Base-by-base conservation (phyloP, 2,888 invertebrate species). In the Nomada fucata region DNA sequence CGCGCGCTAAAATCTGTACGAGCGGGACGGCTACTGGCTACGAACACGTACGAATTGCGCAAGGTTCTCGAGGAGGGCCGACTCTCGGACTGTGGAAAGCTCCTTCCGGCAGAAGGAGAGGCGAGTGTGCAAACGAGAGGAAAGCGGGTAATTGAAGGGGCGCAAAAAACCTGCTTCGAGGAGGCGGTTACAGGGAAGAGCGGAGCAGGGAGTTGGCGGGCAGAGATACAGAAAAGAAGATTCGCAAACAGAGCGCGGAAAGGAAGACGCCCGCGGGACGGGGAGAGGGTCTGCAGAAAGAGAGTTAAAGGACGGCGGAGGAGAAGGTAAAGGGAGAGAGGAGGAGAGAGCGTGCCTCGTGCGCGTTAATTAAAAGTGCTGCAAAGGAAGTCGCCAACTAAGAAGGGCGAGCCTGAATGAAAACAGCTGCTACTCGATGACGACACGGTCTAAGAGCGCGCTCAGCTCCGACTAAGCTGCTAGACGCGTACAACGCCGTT, bases 401-500 rank as follows among this genome's bases (percentile, higher is more conserved):
- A 91, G 91, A 91, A 91, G 90, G 90, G 91, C 89, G 89, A 91
- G 89, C 89, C 87, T 93, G 91, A 92, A 93, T 93, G 93, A 90
- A 93, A 93, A 93, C 93, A 93, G 93, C 93, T 93, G 93, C 92
- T 89, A 69, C 82, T 73, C 85, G 89, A 91, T 91, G 91, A 92
- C 91, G 91, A 91, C 91, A 91, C 90, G 89, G 86, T 89, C 86
- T 88, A 82, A 84, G 86, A 86, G 86, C 78, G 89, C 76, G 82
- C 59, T 67, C 68, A 53, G 53, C 71, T 26, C 53, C 63, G 67
- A 52, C 59, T 75, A 36, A 76, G 60, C 68, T 18, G 76, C 65
- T 47, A 60, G 68, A 61, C 67, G 61, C 47, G 47, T n/a, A 65
- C 69, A 47, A 67, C 75, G 72, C 67, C 72, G 77, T 83, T 76